Percentiles rank a stretch among this genome's conserved stretches.
phyloP scores from a whole-genome alignment of 1,140 invertebrate genomes.

The Macrocentrus cingulum region DNA sequence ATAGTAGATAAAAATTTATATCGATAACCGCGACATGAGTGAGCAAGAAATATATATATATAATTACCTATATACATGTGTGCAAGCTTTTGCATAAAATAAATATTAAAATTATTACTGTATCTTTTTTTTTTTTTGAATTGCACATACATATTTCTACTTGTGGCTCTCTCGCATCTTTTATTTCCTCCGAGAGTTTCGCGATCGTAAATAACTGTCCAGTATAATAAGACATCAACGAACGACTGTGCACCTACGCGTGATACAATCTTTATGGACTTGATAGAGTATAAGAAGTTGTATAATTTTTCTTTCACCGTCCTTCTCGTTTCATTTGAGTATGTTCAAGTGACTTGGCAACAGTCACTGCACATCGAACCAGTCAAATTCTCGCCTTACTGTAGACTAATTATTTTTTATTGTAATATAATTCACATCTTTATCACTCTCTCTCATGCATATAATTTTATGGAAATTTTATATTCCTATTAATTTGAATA shows the following conservation, averaged over 20 bases:
- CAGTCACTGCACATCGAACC: too few species aligned
- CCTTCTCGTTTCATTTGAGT: conserved; percentile 1
- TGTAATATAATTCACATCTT: too few species aligned
- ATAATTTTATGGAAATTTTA: too few species aligned
- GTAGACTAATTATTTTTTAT: too few species aligned
- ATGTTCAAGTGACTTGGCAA: background rate
- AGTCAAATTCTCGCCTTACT: too few species aligned
- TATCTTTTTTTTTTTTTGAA: conserved; percentile 12
- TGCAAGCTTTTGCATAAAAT: too few species aligned
- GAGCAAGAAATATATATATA: too few species aligned
- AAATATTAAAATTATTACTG: background rate
- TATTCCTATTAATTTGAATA: too few species aligned
- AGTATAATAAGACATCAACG: conserved; percentile 49
- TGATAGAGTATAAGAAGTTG: conserved; percentile 44
- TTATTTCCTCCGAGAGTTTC: conserved; percentile 28
- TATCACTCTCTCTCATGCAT: too few species aligned
- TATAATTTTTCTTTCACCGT: conserved; percentile 30
- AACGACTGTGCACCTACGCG: conserved; percentile 38
- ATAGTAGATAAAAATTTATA: too few species aligned
- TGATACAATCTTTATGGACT: conserved; percentile 46
- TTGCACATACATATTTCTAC: background rate
- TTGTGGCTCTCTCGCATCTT: conserved; percentile 24
- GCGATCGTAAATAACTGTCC: conserved; percentile 45
- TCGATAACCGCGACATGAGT: too few species aligned
- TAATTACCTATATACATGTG: too few species aligned